A percentile compares a stretch with the other conserved stretches of the same genome.
Conservation (phyloP, 2,888 invertebrate genomes). For the Hydriomena furcata region DNA sequence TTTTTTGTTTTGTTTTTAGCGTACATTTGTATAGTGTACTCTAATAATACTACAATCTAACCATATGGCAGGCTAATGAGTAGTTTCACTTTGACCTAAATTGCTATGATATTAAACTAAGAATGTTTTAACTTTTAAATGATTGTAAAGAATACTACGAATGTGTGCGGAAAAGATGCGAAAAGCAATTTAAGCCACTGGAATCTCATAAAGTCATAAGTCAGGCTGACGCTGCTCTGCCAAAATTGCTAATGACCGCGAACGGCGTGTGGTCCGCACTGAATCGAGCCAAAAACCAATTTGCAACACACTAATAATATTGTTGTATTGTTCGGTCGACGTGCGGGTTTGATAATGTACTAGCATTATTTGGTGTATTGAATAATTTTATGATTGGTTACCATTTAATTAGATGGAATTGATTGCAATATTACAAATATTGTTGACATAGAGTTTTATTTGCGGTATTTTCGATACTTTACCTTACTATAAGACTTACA, state of each 20-base stretch:
- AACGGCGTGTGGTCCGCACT: conserved; percentile 65
- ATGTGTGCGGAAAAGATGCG: conserved; percentile 27
- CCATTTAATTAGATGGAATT: conserved; percentile 1
- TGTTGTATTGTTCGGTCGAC: conserved; percentile 49
- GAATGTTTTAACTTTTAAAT: too few species aligned
- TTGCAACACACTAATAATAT: conserved; percentile 71
- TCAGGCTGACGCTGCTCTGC: conserved; percentile 67
- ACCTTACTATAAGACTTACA: too few species aligned
- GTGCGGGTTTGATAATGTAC: conserved; percentile 26
- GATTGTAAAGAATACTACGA: neutral
- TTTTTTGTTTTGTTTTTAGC: too few species aligned
- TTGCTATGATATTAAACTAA: neutral
- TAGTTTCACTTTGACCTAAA: neutral
- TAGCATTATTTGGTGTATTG: conserved; percentile 21
- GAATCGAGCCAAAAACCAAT: conserved; percentile 80
- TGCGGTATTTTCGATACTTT: too few species aligned
- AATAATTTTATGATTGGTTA: conserved; percentile 6
- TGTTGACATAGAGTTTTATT: too few species aligned
- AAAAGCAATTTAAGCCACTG: conserved; percentile 39
- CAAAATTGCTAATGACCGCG: conserved; percentile 81
- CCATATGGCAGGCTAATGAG: too few species aligned
- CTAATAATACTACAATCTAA: too few species aligned
- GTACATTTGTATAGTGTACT: neutral
- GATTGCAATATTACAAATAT: neutral
- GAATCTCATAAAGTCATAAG: conserved; percentile 69